Evolutionary conservation across 2,888 invertebrate genomes (phyloP).

Genomic region (Chironomus tentans): DNA sequence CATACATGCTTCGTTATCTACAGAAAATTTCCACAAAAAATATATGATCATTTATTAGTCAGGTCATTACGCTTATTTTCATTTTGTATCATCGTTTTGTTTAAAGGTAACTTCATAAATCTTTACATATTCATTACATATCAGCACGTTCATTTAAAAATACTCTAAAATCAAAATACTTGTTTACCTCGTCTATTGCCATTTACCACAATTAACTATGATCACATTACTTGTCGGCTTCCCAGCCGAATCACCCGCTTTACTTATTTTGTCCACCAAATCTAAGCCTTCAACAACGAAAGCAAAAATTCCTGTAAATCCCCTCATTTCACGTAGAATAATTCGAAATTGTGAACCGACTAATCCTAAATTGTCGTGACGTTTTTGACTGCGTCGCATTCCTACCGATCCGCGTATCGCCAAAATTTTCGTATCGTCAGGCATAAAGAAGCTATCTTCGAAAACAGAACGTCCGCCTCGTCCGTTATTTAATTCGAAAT

Average conservation of each 20-base stretch:
- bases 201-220: constrained; percentile 66
- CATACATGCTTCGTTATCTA: too few relatives aligned
- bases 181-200: constrained; percentile 42
- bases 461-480: constrained; percentile 68
- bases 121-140: too few relatives aligned
- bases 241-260: constrained; percentile 66
- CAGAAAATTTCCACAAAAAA: too few relatives aligned
- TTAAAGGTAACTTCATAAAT: too few relatives aligned
- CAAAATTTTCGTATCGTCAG: constrained; percentile 68
- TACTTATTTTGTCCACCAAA: constrained; percentile 67
- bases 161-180: too few relatives aligned
- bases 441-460: constrained; percentile 69
- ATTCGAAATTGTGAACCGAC: constrained; percentile 80
- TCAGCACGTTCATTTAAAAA: too few relatives aligned
- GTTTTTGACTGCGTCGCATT: constrained; percentile 70
- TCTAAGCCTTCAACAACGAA: constrained; percentile 72
- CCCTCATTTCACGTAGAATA: constrained; percentile 71
- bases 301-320: constrained; percentile 74
- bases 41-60: too few relatives aligned
- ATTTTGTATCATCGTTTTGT: too few relatives aligned
- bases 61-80: too few relatives aligned
- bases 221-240: constrained; percentile 66
- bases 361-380: constrained; percentile 69
- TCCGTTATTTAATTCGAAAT: constrained; percentile 72
- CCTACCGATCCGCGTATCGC: constrained; percentile 70